Base-by-base conservation (phyloP, 2,888 invertebrate genomes). In the Xylophagus ater region DNA sequence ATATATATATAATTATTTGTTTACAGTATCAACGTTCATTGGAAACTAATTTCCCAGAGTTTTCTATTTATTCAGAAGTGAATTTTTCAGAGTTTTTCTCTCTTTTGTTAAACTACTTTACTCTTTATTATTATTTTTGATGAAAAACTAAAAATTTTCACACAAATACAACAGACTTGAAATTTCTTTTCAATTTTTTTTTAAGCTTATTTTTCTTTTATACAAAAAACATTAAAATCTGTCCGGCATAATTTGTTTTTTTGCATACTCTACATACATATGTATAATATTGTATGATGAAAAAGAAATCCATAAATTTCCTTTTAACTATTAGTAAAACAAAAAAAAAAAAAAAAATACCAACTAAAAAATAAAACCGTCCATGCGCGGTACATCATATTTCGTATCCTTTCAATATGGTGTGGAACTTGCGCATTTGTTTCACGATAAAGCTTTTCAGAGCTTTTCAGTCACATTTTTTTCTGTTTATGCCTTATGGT, bases 41-140 rank as follows among this genome's bases (percentile, higher is more conserved):
- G 40, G 45, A 40, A 49, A 49, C 49, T 49, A 49, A 49, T 49
- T 49, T 49, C 49, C 48, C 48, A 44, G 44, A 45, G 44, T 46
- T 47, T 46, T 44, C 43, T 45, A 39, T 42, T 49, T 44, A 44
- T 46, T 43, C 42, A 43, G 42, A 47, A 44, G 49, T 46, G 45
- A 46, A 45, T 43, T 47, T 46, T 43, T 43, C 41, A 47, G 35
- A 26, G 29, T 25, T 34, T 43, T 31, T 34, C 28, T 30, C 29
- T n/a, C n/a, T n/a, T n/a, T n/a, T n/a, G n/a, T n/a, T n/a, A n/a
- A n/a, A n/a, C 14, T 15, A 30, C 13, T 8, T 14, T 30, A 5
- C 7, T 12, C 26, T 26, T n/a, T 3, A 26, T 26, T 10, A 6
- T 13, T 26, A 26, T 26, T 12, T 23, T 10, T 10, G n/a, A 23